Evolutionary conservation across 2,113 vertebrate genomes (phyloP).

Genomic region (Cisticola juncidis): DNA sequence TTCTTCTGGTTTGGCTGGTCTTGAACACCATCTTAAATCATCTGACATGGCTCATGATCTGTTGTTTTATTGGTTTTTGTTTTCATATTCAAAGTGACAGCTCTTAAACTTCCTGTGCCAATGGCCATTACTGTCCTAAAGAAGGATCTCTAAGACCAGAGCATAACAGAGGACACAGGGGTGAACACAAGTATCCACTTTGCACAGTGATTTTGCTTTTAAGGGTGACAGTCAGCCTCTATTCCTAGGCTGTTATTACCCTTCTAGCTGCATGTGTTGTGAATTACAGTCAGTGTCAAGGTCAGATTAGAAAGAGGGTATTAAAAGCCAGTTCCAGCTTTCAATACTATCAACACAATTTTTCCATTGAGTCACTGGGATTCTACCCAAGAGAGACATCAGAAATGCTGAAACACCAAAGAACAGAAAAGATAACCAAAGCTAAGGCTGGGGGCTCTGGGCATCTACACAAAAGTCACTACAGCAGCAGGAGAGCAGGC

Average conservation of each 20-base stretch:
- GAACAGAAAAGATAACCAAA: not conserved
- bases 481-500: not conserved
- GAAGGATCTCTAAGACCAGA: not conserved
- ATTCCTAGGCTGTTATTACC: not conserved
- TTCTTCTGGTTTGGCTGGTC: not conserved
- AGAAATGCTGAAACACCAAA: not conserved
- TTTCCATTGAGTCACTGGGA: slow-evolving; percentile 13
- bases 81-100: not conserved
- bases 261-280: not conserved
- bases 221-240: not conserved
- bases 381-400: not conserved
- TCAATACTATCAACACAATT: not conserved
- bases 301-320: not conserved
- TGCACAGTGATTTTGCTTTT: not conserved
- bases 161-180: not conserved
- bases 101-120: not conserved
- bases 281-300: not conserved
- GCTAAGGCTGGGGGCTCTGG: not conserved
- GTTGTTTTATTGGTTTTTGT: too few species aligned
- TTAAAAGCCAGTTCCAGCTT: not conserved
- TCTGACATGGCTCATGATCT: not conserved
- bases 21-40: not conserved
- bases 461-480: not conserved
- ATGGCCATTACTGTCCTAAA: not conserved
- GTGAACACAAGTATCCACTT: not conserved